Conservation (phyloP, 2,888 invertebrate species). For the Nymphalis polychloros region DNA sequence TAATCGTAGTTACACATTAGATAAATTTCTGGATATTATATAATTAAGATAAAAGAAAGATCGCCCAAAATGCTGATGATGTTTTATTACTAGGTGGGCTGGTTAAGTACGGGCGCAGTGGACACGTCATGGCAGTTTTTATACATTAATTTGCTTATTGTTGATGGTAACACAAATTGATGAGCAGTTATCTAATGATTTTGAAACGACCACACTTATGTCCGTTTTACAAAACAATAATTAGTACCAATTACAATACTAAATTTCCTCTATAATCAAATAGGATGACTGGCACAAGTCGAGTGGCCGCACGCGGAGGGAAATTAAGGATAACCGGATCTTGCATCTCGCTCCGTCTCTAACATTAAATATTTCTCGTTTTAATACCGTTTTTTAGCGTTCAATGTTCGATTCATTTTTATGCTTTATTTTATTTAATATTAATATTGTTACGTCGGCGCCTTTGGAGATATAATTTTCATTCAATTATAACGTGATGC, state of each 20-base stretch:
- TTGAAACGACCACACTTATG: conserved; percentile 43
- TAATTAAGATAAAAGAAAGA: too few relatives aligned
- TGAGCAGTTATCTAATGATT: background rate
- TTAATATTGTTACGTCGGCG: background rate
- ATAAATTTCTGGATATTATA: too few relatives aligned
- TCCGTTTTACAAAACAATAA: conserved; percentile 71
- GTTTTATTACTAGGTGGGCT: too few relatives aligned
- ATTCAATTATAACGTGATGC: background rate
- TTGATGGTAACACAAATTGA: background rate
- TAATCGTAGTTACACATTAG: too few relatives aligned
- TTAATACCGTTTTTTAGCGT: conserved; percentile 4
- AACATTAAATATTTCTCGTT: conserved; percentile 16
- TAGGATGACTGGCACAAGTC: conserved; percentile 74
- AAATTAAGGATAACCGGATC: conserved; percentile 31
- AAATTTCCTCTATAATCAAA: conserved; percentile 76
- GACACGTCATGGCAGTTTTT: too few relatives aligned
- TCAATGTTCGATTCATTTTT: conserved; percentile 5
- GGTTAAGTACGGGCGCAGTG: too few relatives aligned
- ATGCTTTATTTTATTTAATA: background rate
- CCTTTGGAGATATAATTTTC: background rate
- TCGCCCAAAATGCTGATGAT: too few relatives aligned
- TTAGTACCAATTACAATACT: conserved; percentile 76
- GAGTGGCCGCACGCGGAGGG: conserved; percentile 73
- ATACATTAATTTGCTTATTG: too few relatives aligned
- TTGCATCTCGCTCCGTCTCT: conserved; percentile 19